These are phyloP conservation scores for Bubo blakistoni DNA, from an alignment of 2,113 vertebrate species.

Conservation along the genomic window DNA sequence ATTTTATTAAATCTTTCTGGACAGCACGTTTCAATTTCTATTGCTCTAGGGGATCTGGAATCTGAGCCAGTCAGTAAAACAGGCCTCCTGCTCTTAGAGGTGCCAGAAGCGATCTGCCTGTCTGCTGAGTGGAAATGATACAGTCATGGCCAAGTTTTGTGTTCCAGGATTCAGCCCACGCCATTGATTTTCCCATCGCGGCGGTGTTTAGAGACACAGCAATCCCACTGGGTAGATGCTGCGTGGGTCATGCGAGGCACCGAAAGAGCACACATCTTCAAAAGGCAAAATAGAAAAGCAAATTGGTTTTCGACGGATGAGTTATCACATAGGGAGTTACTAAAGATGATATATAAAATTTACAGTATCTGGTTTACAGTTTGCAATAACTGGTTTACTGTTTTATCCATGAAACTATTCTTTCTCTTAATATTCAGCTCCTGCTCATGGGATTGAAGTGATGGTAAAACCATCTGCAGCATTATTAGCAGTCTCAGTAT, in stretches of 20 bases:
- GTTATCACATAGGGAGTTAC: neutral
- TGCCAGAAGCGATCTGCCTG: neutral
- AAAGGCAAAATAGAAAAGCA: neutral
- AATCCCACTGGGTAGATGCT: neutral
- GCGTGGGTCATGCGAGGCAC: neutral
- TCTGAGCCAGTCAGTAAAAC: neutral
- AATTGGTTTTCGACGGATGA: neutral
- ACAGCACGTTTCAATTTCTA: neutral
- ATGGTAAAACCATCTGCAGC: neutral
- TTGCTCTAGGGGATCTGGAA: conserved; percentile 1
- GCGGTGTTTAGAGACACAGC: neutral
- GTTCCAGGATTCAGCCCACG: neutral
- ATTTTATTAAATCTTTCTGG: conserved; percentile 3
- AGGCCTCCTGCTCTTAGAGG: neutral
- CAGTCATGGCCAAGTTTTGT: neutral
- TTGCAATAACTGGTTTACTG: neutral
- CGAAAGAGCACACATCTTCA: neutral
- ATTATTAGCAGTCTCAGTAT: neutral
- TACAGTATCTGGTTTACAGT: neutral
- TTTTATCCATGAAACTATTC: neutral
- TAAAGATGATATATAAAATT: neutral
- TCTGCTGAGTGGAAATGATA: neutral
- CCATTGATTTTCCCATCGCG: neutral
- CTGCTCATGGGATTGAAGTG: neutral
- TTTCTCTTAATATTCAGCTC: neutral